Conservation (phyloP, 2,113 vertebrate species). For the Pampusana beccarii region DNA sequence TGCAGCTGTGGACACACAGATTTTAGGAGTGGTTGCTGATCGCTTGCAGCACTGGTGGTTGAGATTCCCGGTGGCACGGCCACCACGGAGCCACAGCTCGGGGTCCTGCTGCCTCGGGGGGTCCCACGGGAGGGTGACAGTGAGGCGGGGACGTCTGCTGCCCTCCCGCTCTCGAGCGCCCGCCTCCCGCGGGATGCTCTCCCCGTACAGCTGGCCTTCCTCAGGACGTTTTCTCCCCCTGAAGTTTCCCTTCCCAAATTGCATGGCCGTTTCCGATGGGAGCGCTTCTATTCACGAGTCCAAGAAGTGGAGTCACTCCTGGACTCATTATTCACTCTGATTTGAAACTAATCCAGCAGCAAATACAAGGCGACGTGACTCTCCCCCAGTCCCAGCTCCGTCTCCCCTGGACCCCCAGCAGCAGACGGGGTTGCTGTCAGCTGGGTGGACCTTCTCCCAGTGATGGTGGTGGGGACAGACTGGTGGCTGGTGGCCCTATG, state of each 20-base stretch:
- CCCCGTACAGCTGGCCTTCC: slow-evolving; percentile 39
- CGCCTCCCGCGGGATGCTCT: neutral
- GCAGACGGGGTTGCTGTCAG: neutral
- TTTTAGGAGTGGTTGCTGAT: neutral
- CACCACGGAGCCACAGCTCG: neutral
- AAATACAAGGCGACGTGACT: neutral
- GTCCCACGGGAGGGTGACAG: rapidly evolving
- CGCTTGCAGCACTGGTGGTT: neutral
- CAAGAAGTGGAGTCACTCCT: neutral
- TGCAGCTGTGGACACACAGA: neutral
- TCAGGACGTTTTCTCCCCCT: slow-evolving; percentile 19
- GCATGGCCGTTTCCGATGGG: neutral
- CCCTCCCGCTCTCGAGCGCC: rapidly evolving
- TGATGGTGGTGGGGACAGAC: neutral
- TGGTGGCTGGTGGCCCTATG: rapidly evolving
- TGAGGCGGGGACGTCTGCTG: neutral
- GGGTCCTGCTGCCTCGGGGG: rapidly evolving
- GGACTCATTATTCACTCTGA: neutral
- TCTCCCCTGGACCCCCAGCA: neutral
- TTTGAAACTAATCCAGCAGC: neutral
- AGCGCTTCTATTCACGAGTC: neutral
- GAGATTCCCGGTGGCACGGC: neutral
- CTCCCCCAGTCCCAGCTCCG: neutral
- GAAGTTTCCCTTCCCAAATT: slow-evolving; percentile 1
- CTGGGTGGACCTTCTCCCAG: neutral